Evolutionary conservation across 2,797 vertebrate genomes (phyloP), one percentile per base, ranked within the genome.

Genomic region (Hyperoplus lanceolatus): DNA sequence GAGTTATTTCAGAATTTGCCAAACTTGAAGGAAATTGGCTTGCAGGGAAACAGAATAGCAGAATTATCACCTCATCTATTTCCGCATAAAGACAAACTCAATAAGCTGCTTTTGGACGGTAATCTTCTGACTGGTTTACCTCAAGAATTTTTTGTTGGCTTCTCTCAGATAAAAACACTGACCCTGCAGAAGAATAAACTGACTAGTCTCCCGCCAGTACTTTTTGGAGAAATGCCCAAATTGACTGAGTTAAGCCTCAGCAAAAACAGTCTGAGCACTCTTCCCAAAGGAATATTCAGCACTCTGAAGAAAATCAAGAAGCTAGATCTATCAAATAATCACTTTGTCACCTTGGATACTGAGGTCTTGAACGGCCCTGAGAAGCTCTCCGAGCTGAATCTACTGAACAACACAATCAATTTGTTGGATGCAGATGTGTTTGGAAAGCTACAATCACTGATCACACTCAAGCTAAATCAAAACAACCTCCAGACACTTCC

Each of bases 81-180:
- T 72, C 93, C 91, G 64, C 93, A 93, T 75, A 94, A 96, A 80
- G 69, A 82, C 6, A 94, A 89, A 48, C 58, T 97, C 78, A 57
- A 1, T 48, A 96, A 90, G 66, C 81, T 97, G 6, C 2, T 1
- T 16, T 88, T 97, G 83, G 92, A 96, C 0, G 84, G 73, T 18
- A 97, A 96, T 85, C 69, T 84, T 6, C 86, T 97, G 6, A 86
- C 78, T 36, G 57, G 57, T 80, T 93, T 97, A 55, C 95, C 94
- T 0, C 29, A 56, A 8, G 61, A 77, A 4, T 84, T 90, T 7
- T 96, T 97, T 77, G 84, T 90, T 64, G 95, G 93, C 50, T 94
- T 96, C 79, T 85, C 92, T 14, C 90, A 77, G 13, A 62, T 97
- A 59, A 94, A 87, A 66, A 50, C 8, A 3, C 74, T 97, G 73